These are phyloP conservation scores for Aphodius sticticus DNA, from an alignment of 2,888 invertebrate species.

Conservation along the genomic window DNA sequence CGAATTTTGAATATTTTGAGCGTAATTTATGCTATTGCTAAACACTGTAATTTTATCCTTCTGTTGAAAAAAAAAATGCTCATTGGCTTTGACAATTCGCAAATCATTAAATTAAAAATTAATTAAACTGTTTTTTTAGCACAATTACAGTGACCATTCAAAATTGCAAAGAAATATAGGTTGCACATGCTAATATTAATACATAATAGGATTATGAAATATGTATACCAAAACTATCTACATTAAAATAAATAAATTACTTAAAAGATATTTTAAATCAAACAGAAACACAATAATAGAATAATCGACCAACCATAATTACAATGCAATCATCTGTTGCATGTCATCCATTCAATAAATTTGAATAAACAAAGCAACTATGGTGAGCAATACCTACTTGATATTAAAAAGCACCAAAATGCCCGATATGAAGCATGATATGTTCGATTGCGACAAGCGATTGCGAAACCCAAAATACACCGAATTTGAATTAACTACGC, in stretches of 20 bases:
- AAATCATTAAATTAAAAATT: too few relatives aligned
- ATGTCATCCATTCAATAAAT: not conserved
- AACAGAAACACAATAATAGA: not conserved
- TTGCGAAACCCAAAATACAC: not conserved
- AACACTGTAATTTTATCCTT: too few relatives aligned
- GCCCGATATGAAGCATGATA: not conserved
- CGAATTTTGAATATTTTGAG: too few relatives aligned
- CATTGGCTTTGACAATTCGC: too few relatives aligned
- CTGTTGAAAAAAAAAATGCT: too few relatives aligned
- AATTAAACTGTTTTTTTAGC: too few relatives aligned
- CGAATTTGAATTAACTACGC: not conserved
- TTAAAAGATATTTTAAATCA: not conserved
- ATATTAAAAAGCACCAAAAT: not conserved
- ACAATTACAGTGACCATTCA: too few relatives aligned
- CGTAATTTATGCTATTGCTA: too few relatives aligned
- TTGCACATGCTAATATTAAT: too few relatives aligned
- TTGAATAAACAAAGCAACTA: not conserved
- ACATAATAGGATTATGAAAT: too few relatives aligned
- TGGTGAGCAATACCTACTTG: not conserved
- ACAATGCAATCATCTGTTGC: slow-evolving; percentile 4
- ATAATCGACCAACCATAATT: not conserved
- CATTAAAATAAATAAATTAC: not conserved
- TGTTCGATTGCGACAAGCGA: not conserved
- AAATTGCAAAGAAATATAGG: too few relatives aligned
- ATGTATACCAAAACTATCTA: too few relatives aligned